Evolutionary conservation across 2,888 invertebrate genomes (phyloP).

Genomic region (Chymomyza caudatula): DNA sequence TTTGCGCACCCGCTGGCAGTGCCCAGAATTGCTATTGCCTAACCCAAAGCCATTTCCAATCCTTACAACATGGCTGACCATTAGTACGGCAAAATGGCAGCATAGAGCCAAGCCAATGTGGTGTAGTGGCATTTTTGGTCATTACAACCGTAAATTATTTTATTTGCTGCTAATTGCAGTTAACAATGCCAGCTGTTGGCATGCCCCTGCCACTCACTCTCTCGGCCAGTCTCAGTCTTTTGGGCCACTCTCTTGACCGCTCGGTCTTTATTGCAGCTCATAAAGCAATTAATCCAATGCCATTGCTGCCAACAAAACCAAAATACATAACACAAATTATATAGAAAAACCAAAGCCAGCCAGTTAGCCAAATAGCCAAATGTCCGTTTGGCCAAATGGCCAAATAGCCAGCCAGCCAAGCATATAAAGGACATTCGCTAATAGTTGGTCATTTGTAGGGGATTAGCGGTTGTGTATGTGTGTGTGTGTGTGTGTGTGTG

Average conservation of each 20-base stretch:
- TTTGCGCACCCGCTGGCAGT: neutral
- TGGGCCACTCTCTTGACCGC: neutral
- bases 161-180: slow-evolving; percentile 72
- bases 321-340: neutral
- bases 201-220: neutral
- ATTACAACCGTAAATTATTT: slow-evolving; percentile 71
- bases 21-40: neutral
- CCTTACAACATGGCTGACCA: no score
- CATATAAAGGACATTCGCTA: slow-evolving; percentile 28
- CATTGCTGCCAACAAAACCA: neutral
- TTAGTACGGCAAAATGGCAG: no score
- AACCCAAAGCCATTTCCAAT: neutral
- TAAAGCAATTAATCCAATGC: slow-evolving; percentile 65
- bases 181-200: slow-evolving; percentile 49
- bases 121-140: slow-evolving; percentile 45
- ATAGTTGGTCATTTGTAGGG: slow-evolving; percentile 57
- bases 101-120: no score
- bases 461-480: slow-evolving; percentile 44
- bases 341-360: neutral
- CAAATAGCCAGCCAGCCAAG: neutral
- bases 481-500: neutral
- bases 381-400: neutral
- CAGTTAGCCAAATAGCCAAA: neutral
- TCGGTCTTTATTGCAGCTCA: slow-evolving; percentile 64
- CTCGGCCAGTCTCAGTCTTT: neutral